These are phyloP conservation scores for Siniperca obscura DNA, from an alignment of 2,797 vertebrate species.

Conservation along the genomic window DNA sequence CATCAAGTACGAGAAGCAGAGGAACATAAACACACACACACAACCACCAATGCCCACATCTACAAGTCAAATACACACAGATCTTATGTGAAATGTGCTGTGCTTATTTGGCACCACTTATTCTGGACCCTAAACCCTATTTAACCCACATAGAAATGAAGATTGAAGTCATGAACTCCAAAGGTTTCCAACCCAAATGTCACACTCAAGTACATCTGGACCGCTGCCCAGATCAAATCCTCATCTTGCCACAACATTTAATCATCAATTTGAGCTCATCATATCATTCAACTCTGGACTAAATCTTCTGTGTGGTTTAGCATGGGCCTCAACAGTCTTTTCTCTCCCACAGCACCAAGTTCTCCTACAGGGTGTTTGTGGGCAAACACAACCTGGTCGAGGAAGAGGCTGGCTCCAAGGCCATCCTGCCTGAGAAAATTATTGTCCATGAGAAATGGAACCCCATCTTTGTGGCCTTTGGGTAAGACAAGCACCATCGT, in stretches of 20 bases:
- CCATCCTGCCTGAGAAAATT: slow-evolving; percentile 83
- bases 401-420: slow-evolving; percentile 77
- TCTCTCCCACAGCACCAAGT: slow-evolving; percentile 61
- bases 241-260: not conserved
- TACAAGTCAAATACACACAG: slow-evolving; percentile 4
- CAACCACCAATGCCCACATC: not conserved
- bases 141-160: not conserved
- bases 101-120: not conserved
- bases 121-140: not conserved
- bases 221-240: slow-evolving; percentile 6
- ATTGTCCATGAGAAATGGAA: slow-evolving; percentile 87
- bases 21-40: slow-evolving; percentile 31
- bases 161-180: not conserved
- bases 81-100: not conserved
- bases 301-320: slow-evolving; percentile 39
- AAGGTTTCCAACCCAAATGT: slow-evolving; percentile 8
- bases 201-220: not conserved
- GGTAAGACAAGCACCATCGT: slow-evolving; percentile 68
- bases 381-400: slow-evolving; percentile 86
- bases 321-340: slow-evolving; percentile 25
- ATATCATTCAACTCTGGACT: slow-evolving; percentile 24
- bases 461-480: slow-evolving; percentile 80
- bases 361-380: slow-evolving; percentile 85
- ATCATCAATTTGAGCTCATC: slow-evolving; percentile 31
- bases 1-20: slow-evolving; percentile 81